Evolutionary conservation across 2,888 invertebrate genomes (phyloP), one percentile per base, ranked within the genome.

Genomic region (Emmelina monodactyla): DNA sequence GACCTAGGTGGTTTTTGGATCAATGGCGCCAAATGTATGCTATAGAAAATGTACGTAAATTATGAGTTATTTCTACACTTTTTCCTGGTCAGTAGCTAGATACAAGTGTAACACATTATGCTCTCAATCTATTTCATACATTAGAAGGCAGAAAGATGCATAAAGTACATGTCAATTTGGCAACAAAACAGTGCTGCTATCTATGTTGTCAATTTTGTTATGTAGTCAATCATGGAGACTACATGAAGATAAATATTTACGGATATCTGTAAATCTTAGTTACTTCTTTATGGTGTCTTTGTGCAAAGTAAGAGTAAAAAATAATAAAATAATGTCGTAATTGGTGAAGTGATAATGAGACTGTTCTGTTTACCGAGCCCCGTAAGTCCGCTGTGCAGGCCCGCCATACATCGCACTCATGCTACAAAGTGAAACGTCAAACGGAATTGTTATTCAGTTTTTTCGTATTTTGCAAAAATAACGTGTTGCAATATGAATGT

Each of bases 121-220:
- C 25, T 7, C 9, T 11, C 4, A 7, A 25, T 25, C 3, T 7
- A 25, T 7, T 25, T 3, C 4, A 25, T 25, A 11, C 9, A 7
- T 25, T 25, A 37, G 44, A 53, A 55, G 47, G 42, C 42, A 44
- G 41, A 65, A 59, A 59, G 66, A 71, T 71, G 69, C 72, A 69
- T 72, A 72, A 59, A 61, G 58, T 65, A 79, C 78, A 81, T 68
- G 82, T 82, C 82, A 78, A 69, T 71, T 72, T 72, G 71, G 75
- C 69, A 79, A 78, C 79, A 72, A 75, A 79, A 78, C 75, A 66
- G 83, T 84, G 83, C 83, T 85, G 88, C 88, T 88, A 86, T 85
- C 88, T 89, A 83, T 85, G 85, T 86, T 88, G 88, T 88, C 88
- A 88, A 88, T 87, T 87, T 72, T 73, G 70, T 69, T 71, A 70